Percentiles rank a stretch among this genome's conserved stretches.
Conservation (phyloP, 2,888 invertebrate species). For the Sesamia inferens region DNA sequence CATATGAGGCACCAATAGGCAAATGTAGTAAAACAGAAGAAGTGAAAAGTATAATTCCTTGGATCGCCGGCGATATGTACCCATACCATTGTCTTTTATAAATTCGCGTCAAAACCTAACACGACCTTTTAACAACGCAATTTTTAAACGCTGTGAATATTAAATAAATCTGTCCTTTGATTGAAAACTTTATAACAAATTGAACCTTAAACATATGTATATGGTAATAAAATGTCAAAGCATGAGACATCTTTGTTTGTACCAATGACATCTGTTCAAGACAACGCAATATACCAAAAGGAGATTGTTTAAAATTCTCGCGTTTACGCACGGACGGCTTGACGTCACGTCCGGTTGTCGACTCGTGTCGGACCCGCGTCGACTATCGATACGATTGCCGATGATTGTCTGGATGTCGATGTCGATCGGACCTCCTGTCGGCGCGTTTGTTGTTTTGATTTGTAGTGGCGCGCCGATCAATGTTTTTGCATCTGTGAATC, state of each 20-base stretch:
- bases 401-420: constrained; percentile 79
- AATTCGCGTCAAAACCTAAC: constrained; percentile 81
- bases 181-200: constrained; percentile 60
- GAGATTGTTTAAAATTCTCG: constrained; percentile 89
- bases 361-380: constrained; percentile 69
- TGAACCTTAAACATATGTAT: constrained; percentile 71
- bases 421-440: constrained; percentile 87
- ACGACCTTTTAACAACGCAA: constrained; percentile 82
- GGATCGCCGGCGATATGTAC: constrained; percentile 62
- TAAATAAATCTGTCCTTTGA: constrained; percentile 73
- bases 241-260: constrained; percentile 76
- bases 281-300: constrained; percentile 83
- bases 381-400: constrained; percentile 78
- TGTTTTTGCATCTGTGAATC: constrained; percentile 81
- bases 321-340: constrained; percentile 82
- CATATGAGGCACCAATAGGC: constrained; percentile 37
- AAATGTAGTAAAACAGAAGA: constrained; percentile 64
- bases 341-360: constrained; percentile 87
- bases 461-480: constrained; percentile 78
- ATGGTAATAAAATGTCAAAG: constrained; percentile 71
- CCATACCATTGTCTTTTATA: constrained; percentile 73
- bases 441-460: constrained; percentile 86
- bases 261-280: constrained; percentile 83
- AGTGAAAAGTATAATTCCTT: constrained; percentile 70
- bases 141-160: constrained; percentile 84